phyloP scores from a whole-genome alignment of 2,888 invertebrate species.

The Zaprionus obscuricornis region DNA sequence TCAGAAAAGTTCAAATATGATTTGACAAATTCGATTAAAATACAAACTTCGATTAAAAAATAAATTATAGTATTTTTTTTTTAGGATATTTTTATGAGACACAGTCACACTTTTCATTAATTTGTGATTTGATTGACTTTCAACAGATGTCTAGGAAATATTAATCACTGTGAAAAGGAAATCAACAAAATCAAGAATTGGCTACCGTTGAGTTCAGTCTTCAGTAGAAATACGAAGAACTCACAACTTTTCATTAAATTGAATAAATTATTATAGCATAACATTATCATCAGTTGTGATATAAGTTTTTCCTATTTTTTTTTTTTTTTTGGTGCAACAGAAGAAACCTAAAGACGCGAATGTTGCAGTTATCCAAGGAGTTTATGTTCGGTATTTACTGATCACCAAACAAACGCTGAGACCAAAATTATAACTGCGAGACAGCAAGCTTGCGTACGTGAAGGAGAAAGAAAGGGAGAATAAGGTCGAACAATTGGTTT shows the following conservation, averaged over 20 bases:
- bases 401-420: neutral
- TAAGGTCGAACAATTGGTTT: too few species aligned
- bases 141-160: conserved; percentile 12
- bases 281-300: conserved; percentile 9
- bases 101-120: too few species aligned
- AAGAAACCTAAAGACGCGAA: conserved; percentile 17
- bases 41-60: too few species aligned
- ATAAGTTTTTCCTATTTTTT: conserved; percentile 13
- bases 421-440: neutral
- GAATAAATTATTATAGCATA: conserved; percentile 38
- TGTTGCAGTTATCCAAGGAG: conserved; percentile 24
- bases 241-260: conserved; percentile 37
- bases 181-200: conserved; percentile 10
- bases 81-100: too few species aligned
- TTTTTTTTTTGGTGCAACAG: neutral
- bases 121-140: too few species aligned
- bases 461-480: too few species aligned
- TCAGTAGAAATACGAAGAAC: conserved; percentile 57
- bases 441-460: too few species aligned
- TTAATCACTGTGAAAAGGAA: conserved; percentile 28
- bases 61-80: too few species aligned
- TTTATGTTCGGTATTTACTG: conserved; percentile 1
- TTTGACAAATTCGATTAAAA: too few species aligned
- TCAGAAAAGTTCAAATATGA: too few species aligned
- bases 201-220: conserved; percentile 45